Conservation (phyloP, 2,113 vertebrate species). For the Syngnathoides biaculeatus region DNA sequence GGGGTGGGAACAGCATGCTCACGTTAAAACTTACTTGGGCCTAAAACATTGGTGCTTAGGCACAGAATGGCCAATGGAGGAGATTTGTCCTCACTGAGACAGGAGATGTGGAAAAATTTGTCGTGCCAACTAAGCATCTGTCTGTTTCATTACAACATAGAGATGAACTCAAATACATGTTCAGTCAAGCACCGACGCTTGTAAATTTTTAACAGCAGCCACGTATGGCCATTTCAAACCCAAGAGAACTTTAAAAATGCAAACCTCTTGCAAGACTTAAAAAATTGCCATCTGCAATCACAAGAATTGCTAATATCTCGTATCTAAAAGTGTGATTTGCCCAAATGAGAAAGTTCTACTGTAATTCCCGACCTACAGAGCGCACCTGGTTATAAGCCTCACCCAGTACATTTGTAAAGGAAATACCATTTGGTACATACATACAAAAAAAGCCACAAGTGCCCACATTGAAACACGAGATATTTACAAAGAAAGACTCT, state of each 20-base stretch:
- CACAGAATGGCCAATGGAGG: conserved; percentile 55
- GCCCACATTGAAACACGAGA: no score
- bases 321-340: not conserved
- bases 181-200: not conserved
- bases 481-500: no score
- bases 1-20: conserved; percentile 43
- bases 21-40: conserved; percentile 47
- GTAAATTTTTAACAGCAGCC: not conserved
- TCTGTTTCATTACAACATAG: conserved; percentile 21
- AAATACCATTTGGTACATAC: no score
- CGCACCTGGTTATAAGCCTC: no score
- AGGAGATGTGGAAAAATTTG: conserved; percentile 44
- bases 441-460: no score
- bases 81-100: conserved; percentile 39
- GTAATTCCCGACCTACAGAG: no score
- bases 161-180: conserved; percentile 23
- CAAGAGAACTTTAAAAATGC: not conserved
- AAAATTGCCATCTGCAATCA: not conserved
- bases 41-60: conserved; percentile 33
- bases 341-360: not conserved
- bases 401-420: no score
- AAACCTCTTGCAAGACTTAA: not conserved
- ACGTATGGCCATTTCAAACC: not conserved
- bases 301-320: not conserved
- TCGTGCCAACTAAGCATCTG: conserved; percentile 35